Base-by-base conservation (phyloP, 2,113 vertebrate species). In the Delphinus delphis region DNA sequence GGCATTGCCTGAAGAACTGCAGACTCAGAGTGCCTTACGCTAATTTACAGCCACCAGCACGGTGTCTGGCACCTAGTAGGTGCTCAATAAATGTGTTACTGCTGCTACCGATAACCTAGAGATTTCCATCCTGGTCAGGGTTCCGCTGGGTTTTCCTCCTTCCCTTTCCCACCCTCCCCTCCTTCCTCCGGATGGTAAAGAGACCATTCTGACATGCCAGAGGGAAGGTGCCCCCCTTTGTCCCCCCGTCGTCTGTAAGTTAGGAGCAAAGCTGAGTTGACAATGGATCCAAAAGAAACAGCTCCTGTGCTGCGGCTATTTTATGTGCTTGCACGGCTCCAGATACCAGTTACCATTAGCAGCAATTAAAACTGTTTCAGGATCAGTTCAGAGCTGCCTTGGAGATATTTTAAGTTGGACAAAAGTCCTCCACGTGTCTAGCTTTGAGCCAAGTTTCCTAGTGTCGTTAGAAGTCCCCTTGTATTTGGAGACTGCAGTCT, bases 281-380 rank as follows among this genome's bases (percentile, higher is more conserved):
- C 70, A 47, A 4, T 41, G 23, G 44, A 38, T 28, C 89, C 76
- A 71, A 71, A 84, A 89, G 77, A 38, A 87, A 33, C 41, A 86
- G 36, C 47, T 88, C 50, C 68, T 60, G n/a, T 6, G 31, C 68
- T 11, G n/a, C 77, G 80, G 80, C 53, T 47, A 26, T 55, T 95
- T 92, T 63, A 65, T 44, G 58, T 55, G 94, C 90, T 89, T 95
- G 71, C 55, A 28, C 88, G 58, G 90, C 74, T 95, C 84, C 85
- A 80, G 86, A 58, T 53, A 41, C 87, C 82, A 82, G 83, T 90
- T 95, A 76, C 83, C 96, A 95, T 95, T 86, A 93, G 60, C 71
- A 87, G 68, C 80, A 90, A 93, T 97, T 96, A 96, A 95, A 97
- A 93, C 95, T 89, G 92, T 97, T 89, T 97, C 38, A 81, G 87